These are phyloP conservation scores for Cnemophilus loriae DNA, from an alignment of 2,113 vertebrate species.

Conservation along the genomic window DNA sequence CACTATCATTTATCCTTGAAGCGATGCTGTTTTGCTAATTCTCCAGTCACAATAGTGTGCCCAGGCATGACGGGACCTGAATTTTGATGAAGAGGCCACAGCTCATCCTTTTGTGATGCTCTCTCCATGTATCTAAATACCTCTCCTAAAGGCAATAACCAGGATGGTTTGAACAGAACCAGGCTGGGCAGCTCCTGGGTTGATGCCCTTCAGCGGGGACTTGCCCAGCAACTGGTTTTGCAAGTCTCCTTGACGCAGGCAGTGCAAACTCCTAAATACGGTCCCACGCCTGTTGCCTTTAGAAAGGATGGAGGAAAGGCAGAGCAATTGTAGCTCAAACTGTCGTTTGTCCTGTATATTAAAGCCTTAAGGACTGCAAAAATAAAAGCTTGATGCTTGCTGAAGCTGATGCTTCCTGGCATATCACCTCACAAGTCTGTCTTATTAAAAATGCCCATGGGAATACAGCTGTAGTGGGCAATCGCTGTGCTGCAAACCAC, in stretches of 20 bases:
- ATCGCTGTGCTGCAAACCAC: rapidly evolving
- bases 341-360: neutral
- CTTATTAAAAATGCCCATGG: neutral
- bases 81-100: neutral
- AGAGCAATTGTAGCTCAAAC: neutral
- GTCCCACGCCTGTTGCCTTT: neutral
- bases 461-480: neutral
- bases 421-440: neutral
- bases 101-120: neutral
- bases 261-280: neutral
- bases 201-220: neutral
- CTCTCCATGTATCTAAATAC: neutral
- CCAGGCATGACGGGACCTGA: neutral
- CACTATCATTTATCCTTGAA: neutral
- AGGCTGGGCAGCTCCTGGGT: neutral
- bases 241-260: neutral
- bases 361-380: neutral
- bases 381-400: neutral
- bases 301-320: neutral
- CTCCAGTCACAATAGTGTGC: neutral
- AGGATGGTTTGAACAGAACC: neutral
- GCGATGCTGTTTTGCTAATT: neutral
- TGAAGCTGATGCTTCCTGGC: neutral
- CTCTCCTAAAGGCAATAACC: neutral
- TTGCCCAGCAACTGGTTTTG: neutral